Evolutionary conservation across 2,797 vertebrate species (phyloP).

Genomic region (Diglossa cyanea): DNA sequence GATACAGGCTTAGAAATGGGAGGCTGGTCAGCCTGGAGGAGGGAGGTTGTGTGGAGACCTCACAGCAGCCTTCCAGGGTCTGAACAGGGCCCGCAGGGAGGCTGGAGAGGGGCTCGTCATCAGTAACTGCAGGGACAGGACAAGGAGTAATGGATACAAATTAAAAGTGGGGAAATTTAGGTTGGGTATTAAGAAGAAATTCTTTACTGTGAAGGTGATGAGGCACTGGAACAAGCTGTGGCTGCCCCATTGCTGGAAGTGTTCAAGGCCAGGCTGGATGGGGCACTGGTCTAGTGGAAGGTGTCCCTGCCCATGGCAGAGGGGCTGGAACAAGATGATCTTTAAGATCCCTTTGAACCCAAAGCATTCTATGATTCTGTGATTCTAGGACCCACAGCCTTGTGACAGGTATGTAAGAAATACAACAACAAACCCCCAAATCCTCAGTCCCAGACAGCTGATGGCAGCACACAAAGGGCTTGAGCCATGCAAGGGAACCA

Average conservation of each 20-base stretch:
- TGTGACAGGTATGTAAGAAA: not conserved
- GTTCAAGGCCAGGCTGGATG: not conserved
- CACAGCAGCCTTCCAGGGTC: not conserved
- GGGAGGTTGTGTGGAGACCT: not conserved
- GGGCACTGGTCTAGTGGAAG: not conserved
- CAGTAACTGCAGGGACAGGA: not conserved
- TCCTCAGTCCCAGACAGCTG: rapidly evolving
- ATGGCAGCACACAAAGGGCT: rapidly evolving
- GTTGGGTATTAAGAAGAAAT: not conserved
- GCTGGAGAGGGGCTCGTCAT: not conserved
- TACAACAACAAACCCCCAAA: not conserved
- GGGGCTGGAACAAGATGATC: not conserved
- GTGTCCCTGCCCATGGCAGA: not conserved
- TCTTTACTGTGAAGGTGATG: not conserved
- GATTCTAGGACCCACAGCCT: not conserved
- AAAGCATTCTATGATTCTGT: not conserved
- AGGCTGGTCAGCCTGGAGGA: not conserved
- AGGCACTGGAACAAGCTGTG: not conserved
- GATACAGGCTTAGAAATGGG: not conserved
- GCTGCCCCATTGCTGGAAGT: not conserved
- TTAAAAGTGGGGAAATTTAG: not conserved
- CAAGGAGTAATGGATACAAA: not conserved
- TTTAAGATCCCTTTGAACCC: not conserved
- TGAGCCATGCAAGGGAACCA: not conserved
- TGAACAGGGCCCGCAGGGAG: not conserved